Base-by-base conservation (phyloP, 2,888 invertebrate genomes). In the Nomada fabriciana region DNA sequence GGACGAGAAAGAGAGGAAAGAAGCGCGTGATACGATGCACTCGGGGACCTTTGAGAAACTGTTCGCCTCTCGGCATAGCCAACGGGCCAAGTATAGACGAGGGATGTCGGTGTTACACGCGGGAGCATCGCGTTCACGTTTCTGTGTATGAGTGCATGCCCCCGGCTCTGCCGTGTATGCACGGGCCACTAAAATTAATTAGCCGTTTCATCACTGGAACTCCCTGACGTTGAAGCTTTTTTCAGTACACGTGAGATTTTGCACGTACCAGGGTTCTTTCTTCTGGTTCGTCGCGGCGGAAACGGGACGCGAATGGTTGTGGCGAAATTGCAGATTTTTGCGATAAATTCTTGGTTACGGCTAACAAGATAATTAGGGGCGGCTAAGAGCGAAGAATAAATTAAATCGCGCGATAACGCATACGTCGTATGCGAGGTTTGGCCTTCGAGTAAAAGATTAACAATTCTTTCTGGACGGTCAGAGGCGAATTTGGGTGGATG, bases 41-140 rank as follows among this genome's bases (percentile, higher is more conserved):
- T 92, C 91, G 89, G 87, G 88, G 91, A 92, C 91, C 91, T 92
- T 91, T 90, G 91, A 89, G 91, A 88, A 91, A 92, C 92, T 92
- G 91, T 89, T 89, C 87, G 89, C 80, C 86, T 71, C 83, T 83
- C 84, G 89, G 87, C 87, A 86, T 89, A 88, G 89, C 87, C 90
- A 86, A 85, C 86, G 87, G 88, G 90, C 92, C 92, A 92, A 92
- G 91, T 92, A 92, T 92, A 92, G 92, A 91, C 89, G 84, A 78
- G 79, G 75, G 55, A 20, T 52, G 61, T 52, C 42, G 57, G 61
- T 43, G 60, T 57, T 36, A 36, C 36, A 64, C 60, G 61, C 36
- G 63, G 68, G 65, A 50, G 65, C 55, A 55, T 50, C 50, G 47
- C 23, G 61, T 50, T 20, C 50, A 4, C 47, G 15, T 10, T 20